Evolutionary conservation across 1,140 invertebrate species (phyloP).

Genomic region (Penaeus japonicus): DNA sequence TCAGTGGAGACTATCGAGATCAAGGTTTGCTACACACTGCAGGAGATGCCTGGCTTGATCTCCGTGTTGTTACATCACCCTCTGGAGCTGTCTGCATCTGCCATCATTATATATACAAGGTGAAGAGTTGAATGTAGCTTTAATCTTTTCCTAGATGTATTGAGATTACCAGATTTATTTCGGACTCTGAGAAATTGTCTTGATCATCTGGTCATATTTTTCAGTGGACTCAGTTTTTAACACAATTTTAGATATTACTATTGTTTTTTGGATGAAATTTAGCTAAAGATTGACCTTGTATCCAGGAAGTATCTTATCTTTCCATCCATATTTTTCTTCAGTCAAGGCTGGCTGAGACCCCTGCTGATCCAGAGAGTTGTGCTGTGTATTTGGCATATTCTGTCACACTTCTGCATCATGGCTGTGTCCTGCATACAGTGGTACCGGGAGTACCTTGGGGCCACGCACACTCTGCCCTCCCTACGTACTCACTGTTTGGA

Average conservation of each 20-base stretch:
- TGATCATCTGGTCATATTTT: too few species aligned
- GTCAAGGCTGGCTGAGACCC: constrained; percentile 61
- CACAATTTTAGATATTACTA: too few species aligned
- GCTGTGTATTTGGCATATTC: constrained; percentile 84
- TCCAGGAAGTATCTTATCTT: neutral
- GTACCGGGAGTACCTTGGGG: constrained; percentile 80
- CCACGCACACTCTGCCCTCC: constrained; percentile 75
- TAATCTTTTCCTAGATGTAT: neutral
- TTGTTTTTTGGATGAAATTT: too few species aligned
- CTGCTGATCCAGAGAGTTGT: constrained; percentile 69
- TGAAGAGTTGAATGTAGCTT: constrained; percentile 34
- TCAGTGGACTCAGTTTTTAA: too few species aligned
- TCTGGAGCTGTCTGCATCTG: constrained; percentile 81
- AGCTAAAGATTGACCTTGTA: too few species aligned
- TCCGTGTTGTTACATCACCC: constrained; percentile 78
- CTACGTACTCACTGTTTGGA: constrained; percentile 77
- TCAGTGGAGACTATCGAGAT: constrained; percentile 75
- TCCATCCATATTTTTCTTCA: neutral
- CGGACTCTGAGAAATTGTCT: too few species aligned
- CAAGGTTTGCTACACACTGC: constrained; percentile 75
- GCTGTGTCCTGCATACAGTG: constrained; percentile 81
- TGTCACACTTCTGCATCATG: constrained; percentile 80
- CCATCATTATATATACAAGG: constrained; percentile 84
- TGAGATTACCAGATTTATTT: neutral
- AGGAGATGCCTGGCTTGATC: constrained; percentile 80